A percentile compares a stretch with the other conserved stretches of the same genome.
These are phyloP conservation scores for Lysandra bellargus DNA, from an alignment of 2,888 invertebrate species.

Conservation along the genomic window DNA sequence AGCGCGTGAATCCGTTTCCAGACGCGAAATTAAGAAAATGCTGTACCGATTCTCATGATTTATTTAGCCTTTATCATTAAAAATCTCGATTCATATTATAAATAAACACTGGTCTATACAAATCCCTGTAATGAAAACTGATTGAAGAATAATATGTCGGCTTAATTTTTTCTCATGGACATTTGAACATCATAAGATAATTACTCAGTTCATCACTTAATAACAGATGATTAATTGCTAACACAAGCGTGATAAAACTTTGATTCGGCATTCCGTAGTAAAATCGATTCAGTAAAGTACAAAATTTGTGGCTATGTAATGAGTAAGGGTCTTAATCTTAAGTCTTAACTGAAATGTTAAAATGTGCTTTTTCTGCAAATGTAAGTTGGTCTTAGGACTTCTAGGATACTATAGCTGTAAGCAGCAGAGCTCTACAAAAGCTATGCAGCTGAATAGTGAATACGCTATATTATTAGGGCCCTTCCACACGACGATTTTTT, in stretches of 20 bases:
- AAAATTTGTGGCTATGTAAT: neutral
- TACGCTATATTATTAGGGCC: no score
- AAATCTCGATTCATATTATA: neutral
- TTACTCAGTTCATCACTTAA: constrained; percentile 19
- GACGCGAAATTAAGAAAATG: neutral
- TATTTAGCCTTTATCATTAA: neutral
- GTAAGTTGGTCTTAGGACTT: no score
- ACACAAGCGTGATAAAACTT: neutral
- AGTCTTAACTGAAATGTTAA: neutral
- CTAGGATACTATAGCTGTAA: no score
- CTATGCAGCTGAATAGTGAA: no score
- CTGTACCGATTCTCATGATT: neutral
- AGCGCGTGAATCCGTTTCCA: neutral
- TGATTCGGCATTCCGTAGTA: neutral
- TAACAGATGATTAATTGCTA: constrained; percentile 14
- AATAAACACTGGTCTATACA: neutral
- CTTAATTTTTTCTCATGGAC: constrained; percentile 10
- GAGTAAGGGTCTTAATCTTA: constrained; percentile 13
- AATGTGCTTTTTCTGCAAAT: no score
- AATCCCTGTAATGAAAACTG: constrained; percentile 19
- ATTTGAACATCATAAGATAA: constrained; percentile 18
- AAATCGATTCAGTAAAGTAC: neutral
- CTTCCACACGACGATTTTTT: no score
- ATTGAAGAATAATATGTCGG: neutral
- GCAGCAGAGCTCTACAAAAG: no score